These are phyloP conservation scores for Parnassius mnemosyne DNA, from an alignment of 2,888 invertebrate species.

Conservation along the genomic window DNA sequence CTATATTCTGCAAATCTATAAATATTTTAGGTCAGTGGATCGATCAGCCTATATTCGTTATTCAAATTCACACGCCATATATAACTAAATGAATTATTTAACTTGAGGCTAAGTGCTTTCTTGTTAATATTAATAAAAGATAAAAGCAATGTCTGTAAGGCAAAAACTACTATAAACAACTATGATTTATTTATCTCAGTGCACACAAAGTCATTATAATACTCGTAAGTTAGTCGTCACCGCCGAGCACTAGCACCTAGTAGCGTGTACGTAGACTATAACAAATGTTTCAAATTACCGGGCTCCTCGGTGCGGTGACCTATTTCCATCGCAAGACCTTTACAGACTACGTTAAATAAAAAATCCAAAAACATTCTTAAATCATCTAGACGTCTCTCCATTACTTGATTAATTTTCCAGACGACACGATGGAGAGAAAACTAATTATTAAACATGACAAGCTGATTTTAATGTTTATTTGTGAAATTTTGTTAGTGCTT, in stretches of 20 bases:
- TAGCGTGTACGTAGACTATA: neutral
- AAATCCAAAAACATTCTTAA: constrained; percentile 23
- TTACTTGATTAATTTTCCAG: constrained; percentile 21
- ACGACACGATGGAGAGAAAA: constrained; percentile 4
- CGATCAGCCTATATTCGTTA: no score
- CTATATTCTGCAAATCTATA: no score
- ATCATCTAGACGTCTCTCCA: constrained; percentile 20
- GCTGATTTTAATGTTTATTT: neutral
- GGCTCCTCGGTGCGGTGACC: constrained; percentile 11
- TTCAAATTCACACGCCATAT: no score
- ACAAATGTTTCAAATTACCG: constrained; percentile 1
- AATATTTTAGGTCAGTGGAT: no score
- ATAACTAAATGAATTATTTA: no score
- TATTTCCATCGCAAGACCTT: constrained; percentile 9
- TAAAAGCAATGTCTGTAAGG: no score
- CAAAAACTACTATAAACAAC: neutral
- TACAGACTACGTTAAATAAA: constrained; percentile 13
- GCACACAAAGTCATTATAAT: neutral
- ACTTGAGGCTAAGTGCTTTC: no score
- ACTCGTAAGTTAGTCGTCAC: neutral
- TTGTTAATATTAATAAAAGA: no score
- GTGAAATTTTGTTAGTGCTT: no score
- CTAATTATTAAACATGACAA: constrained; percentile 15
- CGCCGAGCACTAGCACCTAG: neutral
- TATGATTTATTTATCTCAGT: neutral